Evolutionary conservation across 2,888 invertebrate genomes (phyloP).

Genomic region (Atethmia centrago): DNA sequence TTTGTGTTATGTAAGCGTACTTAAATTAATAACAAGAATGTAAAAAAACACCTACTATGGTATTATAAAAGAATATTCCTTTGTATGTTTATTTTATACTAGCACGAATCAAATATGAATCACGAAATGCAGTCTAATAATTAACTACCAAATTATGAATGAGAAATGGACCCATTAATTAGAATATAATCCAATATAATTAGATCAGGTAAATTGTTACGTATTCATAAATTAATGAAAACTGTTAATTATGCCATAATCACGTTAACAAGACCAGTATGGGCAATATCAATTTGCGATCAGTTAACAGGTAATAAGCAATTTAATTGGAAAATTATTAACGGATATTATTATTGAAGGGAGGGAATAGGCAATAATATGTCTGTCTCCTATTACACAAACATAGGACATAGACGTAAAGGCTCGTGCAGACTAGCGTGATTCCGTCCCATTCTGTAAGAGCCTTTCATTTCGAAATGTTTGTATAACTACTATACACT

Average conservation of each 20-base stretch:
- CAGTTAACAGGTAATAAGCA: slow-evolving; percentile 2
- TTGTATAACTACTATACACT: no score
- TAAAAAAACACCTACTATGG: no score
- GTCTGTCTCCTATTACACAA: no score
- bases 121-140: not conserved
- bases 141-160: not conserved
- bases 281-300: slow-evolving; percentile 22
- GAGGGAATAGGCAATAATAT: not conserved
- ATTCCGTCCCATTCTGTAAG: no score
- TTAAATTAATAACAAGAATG: no score
- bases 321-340: slow-evolving; percentile 12
- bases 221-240: slow-evolving; percentile 15
- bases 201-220: slow-evolving; percentile 9
- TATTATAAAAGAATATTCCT: no score
- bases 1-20: no score
- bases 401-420: no score
- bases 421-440: no score
- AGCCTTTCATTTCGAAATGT: no score
- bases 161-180: slow-evolving; percentile 12
- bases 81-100: not conserved
- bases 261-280: not conserved
- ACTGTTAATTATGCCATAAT: slow-evolving; percentile 21
- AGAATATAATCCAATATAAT: slow-evolving; percentile 17
- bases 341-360: not conserved
- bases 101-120: not conserved